Percentiles rank a stretch among this genome's conserved stretches.
Conservation (phyloP, 2,797 vertebrate species). For the Mergus octosetaceus region DNA sequence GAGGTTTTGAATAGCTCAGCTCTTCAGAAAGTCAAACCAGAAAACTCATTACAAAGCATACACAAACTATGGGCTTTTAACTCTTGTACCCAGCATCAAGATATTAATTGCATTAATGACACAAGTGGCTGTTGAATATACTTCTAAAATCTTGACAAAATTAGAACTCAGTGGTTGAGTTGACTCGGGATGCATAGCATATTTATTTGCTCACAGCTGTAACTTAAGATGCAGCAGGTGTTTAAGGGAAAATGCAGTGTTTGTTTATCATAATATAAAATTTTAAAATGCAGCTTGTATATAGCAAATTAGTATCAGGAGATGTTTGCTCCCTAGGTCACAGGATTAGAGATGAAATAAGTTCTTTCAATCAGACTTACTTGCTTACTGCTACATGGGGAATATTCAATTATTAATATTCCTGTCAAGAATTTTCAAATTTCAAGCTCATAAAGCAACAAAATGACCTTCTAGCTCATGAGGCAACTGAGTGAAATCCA, state of each 20-base stretch:
- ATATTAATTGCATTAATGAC: background rate
- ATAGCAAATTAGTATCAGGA: conserved; percentile 34
- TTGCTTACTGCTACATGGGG: conserved; percentile 24
- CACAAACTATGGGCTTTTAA: background rate
- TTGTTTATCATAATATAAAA: background rate
- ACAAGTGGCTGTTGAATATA: background rate
- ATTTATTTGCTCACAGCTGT: background rate
- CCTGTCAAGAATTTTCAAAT: conserved; percentile 35
- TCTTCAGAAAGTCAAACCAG: background rate
- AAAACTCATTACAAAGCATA: background rate
- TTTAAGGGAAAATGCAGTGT: background rate
- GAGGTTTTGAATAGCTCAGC: background rate
- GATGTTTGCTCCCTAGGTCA: conserved; percentile 37
- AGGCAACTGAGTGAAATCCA: background rate
- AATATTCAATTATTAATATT: conserved; percentile 16
- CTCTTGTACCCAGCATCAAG: background rate
- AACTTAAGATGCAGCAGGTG: background rate
- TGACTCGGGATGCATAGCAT: background rate
- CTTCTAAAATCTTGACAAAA: background rate
- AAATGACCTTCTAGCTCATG: background rate
- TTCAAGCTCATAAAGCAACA: conserved; percentile 15
- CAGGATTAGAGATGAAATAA: conserved; percentile 32
- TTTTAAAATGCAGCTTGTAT: conserved; percentile 12
- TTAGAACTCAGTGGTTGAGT: background rate
- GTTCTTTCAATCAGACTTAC: conserved; percentile 33